These are phyloP conservation scores for Catonia carolina DNA, from an alignment of 2,888 invertebrate species.

Conservation along the genomic window DNA sequence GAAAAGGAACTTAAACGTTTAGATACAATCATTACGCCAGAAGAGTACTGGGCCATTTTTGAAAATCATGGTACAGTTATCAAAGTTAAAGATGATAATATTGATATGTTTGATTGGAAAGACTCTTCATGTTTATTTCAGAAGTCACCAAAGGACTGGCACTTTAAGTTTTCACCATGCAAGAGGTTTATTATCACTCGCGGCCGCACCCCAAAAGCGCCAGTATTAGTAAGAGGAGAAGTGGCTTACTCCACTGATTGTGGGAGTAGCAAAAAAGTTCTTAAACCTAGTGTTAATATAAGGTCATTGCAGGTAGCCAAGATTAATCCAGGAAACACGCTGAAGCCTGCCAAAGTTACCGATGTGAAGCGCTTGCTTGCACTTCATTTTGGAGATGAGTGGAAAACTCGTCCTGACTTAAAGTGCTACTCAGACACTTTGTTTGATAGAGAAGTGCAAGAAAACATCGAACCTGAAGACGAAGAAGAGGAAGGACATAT, in stretches of 20 bases:
- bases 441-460: no score
- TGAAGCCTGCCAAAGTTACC: slow-evolving; percentile 13
- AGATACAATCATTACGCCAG: slow-evolving; percentile 28
- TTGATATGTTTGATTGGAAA: slow-evolving; percentile 28
- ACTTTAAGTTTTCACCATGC: slow-evolving; percentile 16
- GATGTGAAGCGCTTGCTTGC: slow-evolving; percentile 15
- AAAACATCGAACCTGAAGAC: no score
- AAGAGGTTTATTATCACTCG: slow-evolving; percentile 3
- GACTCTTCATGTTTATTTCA: slow-evolving; percentile 3
- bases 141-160: slow-evolving; percentile 2
- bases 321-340: no score
- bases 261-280: slow-evolving; percentile 13
- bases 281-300: no score
- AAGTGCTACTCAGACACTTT: not conserved
- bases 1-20: slow-evolving; percentile 32
- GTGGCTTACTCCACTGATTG: slow-evolving; percentile 15
- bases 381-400: slow-evolving; percentile 16
- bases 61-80: slow-evolving; percentile 26
- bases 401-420: slow-evolving; percentile 7
- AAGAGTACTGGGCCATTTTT: slow-evolving; percentile 28
- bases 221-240: slow-evolving; percentile 12
- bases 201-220: slow-evolving; percentile 11
- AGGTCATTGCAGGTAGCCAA: no score
- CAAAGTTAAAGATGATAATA: slow-evolving; percentile 24
- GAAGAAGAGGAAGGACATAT: no score